Conservation (phyloP, 1,140 invertebrate species). For the Bombus soroeensis region DNA sequence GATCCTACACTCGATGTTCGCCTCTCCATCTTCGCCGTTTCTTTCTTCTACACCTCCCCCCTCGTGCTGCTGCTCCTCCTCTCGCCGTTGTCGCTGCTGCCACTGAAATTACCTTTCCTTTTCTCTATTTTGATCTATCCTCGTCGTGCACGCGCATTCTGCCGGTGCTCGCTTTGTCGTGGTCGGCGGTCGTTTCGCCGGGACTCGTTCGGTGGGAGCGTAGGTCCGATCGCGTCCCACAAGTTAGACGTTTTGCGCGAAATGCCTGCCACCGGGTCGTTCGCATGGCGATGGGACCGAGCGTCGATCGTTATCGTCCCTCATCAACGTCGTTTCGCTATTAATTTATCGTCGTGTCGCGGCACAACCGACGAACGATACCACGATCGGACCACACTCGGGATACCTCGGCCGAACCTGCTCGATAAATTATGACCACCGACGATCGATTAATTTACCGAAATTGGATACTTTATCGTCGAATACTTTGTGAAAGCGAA, state of each 20-base stretch:
- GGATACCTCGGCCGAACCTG: constrained; percentile 42
- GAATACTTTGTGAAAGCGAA: constrained; percentile 29
- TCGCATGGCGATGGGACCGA: constrained; percentile 53
- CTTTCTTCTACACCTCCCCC: neutral
- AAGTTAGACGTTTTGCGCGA: constrained; percentile 44
- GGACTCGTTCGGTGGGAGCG: constrained; percentile 28
- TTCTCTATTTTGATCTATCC: constrained; percentile 2
- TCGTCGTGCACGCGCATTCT: neutral
- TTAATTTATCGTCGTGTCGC: constrained; percentile 67
- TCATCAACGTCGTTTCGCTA: constrained; percentile 69
- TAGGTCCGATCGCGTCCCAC: constrained; percentile 27
- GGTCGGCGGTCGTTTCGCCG: constrained; percentile 3
- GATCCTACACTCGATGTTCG: constrained; percentile 31
- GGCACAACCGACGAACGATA: constrained; percentile 43
- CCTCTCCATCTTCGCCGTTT: neutral
- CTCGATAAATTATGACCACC: constrained; percentile 64
- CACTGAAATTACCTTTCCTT: neutral
- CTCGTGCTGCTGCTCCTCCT: neutral
- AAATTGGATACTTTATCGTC: constrained; percentile 53
- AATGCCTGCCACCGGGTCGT: constrained; percentile 61
- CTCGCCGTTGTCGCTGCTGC: neutral
- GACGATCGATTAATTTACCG: constrained; percentile 63
- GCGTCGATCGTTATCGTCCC: constrained; percentile 68
- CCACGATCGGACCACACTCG: constrained; percentile 62
- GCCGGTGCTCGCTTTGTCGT: constrained; percentile 16